These are phyloP conservation scores for Heliconius ismenius DNA, from an alignment of 2,888 invertebrate genomes.

Conservation along the genomic window DNA sequence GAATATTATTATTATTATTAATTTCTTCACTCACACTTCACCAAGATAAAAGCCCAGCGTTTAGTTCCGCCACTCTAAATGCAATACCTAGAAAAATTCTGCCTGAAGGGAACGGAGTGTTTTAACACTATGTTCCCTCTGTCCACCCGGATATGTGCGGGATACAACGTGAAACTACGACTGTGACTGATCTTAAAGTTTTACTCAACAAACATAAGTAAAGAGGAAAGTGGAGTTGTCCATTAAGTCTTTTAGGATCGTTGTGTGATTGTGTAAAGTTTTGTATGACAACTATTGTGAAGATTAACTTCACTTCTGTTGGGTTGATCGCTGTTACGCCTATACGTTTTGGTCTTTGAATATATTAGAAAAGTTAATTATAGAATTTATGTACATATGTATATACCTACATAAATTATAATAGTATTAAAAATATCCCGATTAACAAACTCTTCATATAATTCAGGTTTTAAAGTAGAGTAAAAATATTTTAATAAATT, in stretches of 20 bases:
- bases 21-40: too few relatives aligned
- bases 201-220: not conserved
- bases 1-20: too few relatives aligned
- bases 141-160: not conserved
- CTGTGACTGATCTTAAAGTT: not conserved
- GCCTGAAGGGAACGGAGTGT: not conserved
- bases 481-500: too few relatives aligned
- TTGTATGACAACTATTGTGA: not conserved
- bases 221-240: not conserved
- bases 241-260: not conserved
- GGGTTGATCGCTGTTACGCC: not conserved
- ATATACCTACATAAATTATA: too few relatives aligned
- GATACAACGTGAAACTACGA: not conserved
- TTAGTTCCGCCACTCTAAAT: not conserved
- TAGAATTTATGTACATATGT: not conserved
- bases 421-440: too few relatives aligned
- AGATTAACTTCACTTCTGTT: not conserved
- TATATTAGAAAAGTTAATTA: not conserved
- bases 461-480: too few relatives aligned
- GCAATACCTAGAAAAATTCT: not conserved
- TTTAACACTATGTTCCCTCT: too few relatives aligned
- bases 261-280: not conserved
- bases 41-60: too few relatives aligned
- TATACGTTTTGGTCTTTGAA: not conserved
- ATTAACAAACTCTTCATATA: too few relatives aligned